Base-by-base conservation (phyloP, 2,797 vertebrate genomes). In the Sciurus carolinensis region DNA sequence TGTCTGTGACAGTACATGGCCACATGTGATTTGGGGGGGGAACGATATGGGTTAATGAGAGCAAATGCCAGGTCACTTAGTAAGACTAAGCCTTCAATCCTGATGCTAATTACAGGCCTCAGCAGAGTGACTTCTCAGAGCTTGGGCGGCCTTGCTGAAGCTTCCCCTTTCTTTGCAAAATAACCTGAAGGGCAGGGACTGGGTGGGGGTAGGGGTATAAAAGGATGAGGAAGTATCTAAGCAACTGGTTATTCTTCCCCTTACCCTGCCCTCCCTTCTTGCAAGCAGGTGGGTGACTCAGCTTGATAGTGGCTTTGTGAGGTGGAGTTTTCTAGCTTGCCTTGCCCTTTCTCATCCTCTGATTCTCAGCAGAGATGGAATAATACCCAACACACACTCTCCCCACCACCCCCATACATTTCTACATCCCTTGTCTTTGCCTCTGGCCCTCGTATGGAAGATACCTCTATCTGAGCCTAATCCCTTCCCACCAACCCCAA, bases 161-260 rank as follows among this genome's bases (percentile, higher is more conserved):
- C 88, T 96, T 97, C 97, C 90, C 72, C 47, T 96, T 96, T 94
- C 84, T 89, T 64, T 62, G 80, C 83, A 95, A 84, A 93, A 96
- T 69, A 87, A 84, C 81, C 85, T 17, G 7, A 91, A 87, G 67
- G 50, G 62, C 64, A 89, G n/a, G 33, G 86, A 76, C 69, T 80
- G 17, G 22, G 57, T 26, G 50, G 26, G 84, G 69, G 67, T 24
- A 54, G 75, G 72, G 76, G 30, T 83, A 10, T 90, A n/a, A 80
- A 91, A 67, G 59, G 36, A 96, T 66, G 90, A 94, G 95, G 96
- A 97, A 97, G 86, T 96, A 24, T 44, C 76, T 80, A 4, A 90
- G 87, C 76, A 77, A 90, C 90, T 77, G 75, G 86, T 87, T 77
- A 28, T 50, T 93, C 72, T 77, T 85, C 84, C 85, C 80, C 91